Base-by-base conservation (phyloP, 2,888 invertebrate species). In the Acronicta leporina region DNA sequence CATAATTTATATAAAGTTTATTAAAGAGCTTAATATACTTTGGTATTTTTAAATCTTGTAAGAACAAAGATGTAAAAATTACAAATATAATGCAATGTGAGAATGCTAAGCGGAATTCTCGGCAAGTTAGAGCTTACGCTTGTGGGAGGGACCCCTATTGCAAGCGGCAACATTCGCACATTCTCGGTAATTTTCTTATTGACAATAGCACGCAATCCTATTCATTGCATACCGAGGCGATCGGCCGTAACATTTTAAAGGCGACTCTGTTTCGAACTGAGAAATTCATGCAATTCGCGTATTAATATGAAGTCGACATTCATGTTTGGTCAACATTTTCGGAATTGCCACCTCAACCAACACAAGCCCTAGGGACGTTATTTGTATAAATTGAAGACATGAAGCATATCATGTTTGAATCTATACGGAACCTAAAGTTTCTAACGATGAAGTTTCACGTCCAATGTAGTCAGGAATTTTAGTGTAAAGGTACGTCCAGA, bases 201-300 rank as follows among this genome's bases (percentile, higher is more conserved):
- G 60, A 70, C 51, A 49, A 63, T 50, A 55, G 66, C 56, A 75
- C 54, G 56, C 67, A 33, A 63, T 44, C 44, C 43, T 30, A 50
- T 5, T 38, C n/a, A 49, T 38, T 15, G 27, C 58, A 41, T 51
- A 50, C 72, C 50, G 10, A 25, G 16, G n/a, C 49, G 44, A 40
- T 27, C 45, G 35, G 48, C 33, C 10, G 43, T 48, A 41, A 16
- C 46, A 66, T 51, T 69, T 50, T 50, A 38, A 50, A 30, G 33
- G 13, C 27, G 16, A 30, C n/a, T 27, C 30, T 7, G 35, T 33
- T 47, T 35, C 9, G 7, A 40, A 33, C 8, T 38, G 14, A 38
- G 40, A 43, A 16, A 20, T 40, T 27, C 10, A 33, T 33, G 33
- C 33, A 33, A 11, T 11, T 11, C 33, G 49, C 11, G 48, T 42